Base-by-base conservation (phyloP, 2,888 invertebrate genomes). In the Arenicola marina region DNA sequence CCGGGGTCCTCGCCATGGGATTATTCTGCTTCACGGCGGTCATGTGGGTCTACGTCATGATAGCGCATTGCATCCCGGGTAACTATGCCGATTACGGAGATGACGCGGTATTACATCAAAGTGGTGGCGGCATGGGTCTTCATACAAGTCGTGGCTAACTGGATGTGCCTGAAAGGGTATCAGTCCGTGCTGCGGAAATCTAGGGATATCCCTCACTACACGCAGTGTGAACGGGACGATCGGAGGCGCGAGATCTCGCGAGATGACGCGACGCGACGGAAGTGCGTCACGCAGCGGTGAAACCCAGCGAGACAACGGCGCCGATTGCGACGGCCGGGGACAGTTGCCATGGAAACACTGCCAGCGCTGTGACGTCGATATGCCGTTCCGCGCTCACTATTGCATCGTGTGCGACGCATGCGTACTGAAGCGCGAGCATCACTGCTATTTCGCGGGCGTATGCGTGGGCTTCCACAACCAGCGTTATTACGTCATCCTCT, bases 401-500 rank as follows among this genome's bases (percentile, higher is more conserved):
- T 56, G 56, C 24, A 33, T 7, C 11, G 4, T 56, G 18, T 56
- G 56, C 38, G n/a, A 56, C 11, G 15, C 4, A 21, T 56, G 56
- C 24, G 26, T 56, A 4, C 24, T 56, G 7, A 56, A 56, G 38
- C 7, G 56, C 21, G 56, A 56, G 15, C 56, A 56, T 26, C 56
- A 56, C 38, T 56, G 56, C 24, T 56, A 18, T 38, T 21, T 56
- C 4, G 38, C 56, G 4, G 56, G 56, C 4, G 7, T 24, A n/a
- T 56, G 56, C 38, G 26, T 56, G 4, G 56, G 56, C 21, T 56
- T 18, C 24, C 38, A 21, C 38, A 56, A 56, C 38, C 56, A 56
- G 56, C 33, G 56, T 21, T 56, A 56, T 56, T 56, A 38, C 26
- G 26, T 56, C 26, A 26, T 56, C 15, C 11, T 56, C 7, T 38